phyloP scores from a whole-genome alignment of 2,113 vertebrate genomes.

The Bos indicus region DNA sequence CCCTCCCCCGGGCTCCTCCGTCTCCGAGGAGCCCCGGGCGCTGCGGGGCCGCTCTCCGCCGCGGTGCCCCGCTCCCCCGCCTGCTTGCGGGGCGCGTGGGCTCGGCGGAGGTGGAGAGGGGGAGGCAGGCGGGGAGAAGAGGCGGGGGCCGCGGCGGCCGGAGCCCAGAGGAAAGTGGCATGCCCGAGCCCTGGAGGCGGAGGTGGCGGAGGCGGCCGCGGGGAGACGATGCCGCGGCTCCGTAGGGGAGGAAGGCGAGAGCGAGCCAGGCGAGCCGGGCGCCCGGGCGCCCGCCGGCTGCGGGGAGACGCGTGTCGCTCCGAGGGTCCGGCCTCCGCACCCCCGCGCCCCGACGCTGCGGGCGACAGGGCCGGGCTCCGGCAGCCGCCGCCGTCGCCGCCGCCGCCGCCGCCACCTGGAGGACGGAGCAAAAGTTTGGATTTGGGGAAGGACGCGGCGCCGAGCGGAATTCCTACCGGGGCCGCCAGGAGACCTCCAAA shows the following conservation, averaged over 20 bases:
- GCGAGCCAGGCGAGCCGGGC: constrained; percentile 58
- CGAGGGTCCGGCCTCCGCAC: constrained; percentile 40
- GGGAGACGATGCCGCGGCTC: constrained; percentile 79
- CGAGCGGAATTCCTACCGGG: constrained; percentile 64
- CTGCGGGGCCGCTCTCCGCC: background rate
- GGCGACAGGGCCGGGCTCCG: constrained; percentile 21
- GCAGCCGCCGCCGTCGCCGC: constrained; percentile 31
- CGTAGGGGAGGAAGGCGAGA: constrained; percentile 73
- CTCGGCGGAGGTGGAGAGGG: background rate
- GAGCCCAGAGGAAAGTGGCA: constrained; percentile 74
- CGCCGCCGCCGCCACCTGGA: constrained; percentile 25
- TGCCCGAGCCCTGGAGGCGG: constrained; percentile 79
- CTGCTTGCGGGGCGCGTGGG: constrained; percentile 20
- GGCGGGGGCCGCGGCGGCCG: constrained; percentile 20
- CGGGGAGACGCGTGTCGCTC: constrained; percentile 41
- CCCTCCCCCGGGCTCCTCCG: constrained; percentile 18
- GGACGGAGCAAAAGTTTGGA: constrained; percentile 75
- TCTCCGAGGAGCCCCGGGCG: background rate
- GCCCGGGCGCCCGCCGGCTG: constrained; percentile 47
- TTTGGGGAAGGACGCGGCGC: constrained; percentile 59
- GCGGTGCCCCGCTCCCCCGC: background rate
- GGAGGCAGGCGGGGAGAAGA: background rate
- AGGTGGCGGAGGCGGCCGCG: constrained; percentile 75
- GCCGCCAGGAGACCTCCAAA: constrained; percentile 67
- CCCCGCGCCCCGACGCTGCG: constrained; percentile 41